phyloP scores from a whole-genome alignment of 2,888 invertebrate species.

The Napeogenes sylphis region DNA sequence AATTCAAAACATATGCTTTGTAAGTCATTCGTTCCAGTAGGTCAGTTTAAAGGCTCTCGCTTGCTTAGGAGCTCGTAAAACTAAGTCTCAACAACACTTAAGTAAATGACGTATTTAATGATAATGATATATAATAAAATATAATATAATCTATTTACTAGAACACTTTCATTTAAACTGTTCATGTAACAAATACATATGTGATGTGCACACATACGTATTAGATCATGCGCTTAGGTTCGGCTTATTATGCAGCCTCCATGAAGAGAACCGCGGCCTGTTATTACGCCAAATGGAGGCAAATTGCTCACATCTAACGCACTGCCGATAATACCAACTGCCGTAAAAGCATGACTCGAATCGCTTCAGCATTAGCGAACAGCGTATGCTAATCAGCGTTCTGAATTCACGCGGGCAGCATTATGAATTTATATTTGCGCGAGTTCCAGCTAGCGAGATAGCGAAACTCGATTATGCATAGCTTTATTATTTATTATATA shows the following conservation, averaged over 20 bases:
- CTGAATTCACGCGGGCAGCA: constrained; percentile 23
- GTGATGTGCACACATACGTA: constrained; percentile 11
- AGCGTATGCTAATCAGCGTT: constrained; percentile 55
- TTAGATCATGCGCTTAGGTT: constrained; percentile 60
- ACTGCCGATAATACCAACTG: constrained; percentile 58
- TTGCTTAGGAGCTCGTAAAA: constrained; percentile 31
- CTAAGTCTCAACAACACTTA: constrained; percentile 3
- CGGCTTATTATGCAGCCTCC: constrained; percentile 73
- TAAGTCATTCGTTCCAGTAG: constrained; percentile 69
- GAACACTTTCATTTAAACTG: no score
- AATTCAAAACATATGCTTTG: constrained; percentile 75
- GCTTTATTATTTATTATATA: no score
- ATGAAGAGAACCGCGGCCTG: constrained; percentile 58
- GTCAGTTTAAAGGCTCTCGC: constrained; percentile 37
- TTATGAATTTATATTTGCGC: constrained; percentile 9
- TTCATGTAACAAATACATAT: background rate
- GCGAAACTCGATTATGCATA: background rate
- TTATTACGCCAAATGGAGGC: constrained; percentile 74
- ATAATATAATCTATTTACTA: no score
- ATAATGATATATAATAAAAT: no score
- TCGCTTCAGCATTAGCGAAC: constrained; percentile 43
- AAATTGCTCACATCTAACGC: constrained; percentile 76
- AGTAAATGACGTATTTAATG: no score
- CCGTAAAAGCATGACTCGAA: constrained; percentile 60
- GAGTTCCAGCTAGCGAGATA: background rate